A percentile compares a stretch with the other conserved stretches of the same genome.
Evolutionary conservation across 2,113 vertebrate genomes (phyloP).

Genomic region (Ictalurus punctatus): DNA sequence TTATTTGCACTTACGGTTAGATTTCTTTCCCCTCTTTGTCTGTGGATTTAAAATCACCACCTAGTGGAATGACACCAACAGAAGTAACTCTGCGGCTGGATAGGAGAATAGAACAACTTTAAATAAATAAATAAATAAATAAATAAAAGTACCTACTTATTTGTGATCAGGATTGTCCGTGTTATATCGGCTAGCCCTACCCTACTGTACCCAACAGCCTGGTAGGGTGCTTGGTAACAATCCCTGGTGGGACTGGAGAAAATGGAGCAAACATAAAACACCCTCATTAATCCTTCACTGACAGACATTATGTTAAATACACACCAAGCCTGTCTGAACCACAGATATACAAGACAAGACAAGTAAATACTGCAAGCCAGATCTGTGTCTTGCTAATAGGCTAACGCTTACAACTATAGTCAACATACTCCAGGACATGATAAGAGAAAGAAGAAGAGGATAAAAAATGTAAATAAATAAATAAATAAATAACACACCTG

Average conservation of each 20-base stretch:
- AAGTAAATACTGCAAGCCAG: not conserved
- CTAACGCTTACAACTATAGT: not conserved
- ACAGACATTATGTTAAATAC: not conserved
- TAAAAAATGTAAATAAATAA: too few species aligned
- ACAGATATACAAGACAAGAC: not conserved
- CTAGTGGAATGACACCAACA: not conserved
- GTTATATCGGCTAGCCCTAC: not conserved
- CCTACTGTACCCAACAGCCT: not conserved
- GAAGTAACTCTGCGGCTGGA: not conserved
- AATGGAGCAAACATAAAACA: not conserved
- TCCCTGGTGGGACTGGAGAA: not conserved
- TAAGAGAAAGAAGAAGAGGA: not conserved
- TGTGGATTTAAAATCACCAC: not conserved
- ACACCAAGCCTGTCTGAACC: not conserved
- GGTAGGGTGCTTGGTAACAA: not conserved
- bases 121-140: not conserved
- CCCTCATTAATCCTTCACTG: not conserved
- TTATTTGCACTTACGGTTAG: not conserved
- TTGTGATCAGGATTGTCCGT: not conserved
- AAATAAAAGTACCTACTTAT: not conserved
- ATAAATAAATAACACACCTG: not conserved
- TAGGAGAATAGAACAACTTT: not conserved
- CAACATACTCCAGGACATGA: not conserved
- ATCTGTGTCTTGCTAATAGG: not conserved
- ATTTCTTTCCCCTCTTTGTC: not conserved